Conservation (phyloP, 92 coral and sea anemone genomes). For the Siderastrea siderea region DNA sequence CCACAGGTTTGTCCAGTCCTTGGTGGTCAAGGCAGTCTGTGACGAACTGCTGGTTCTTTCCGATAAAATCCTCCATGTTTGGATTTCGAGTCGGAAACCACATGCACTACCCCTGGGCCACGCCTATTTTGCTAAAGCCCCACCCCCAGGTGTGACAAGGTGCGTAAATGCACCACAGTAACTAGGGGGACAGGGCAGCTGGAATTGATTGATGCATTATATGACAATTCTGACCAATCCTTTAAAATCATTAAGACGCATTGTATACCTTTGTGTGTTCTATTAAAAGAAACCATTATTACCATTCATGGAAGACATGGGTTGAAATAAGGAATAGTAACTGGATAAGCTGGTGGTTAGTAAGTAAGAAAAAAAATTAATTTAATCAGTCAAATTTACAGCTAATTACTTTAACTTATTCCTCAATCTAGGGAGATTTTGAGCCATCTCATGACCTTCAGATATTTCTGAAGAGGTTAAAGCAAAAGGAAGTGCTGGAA, state of each 20-base stretch:
- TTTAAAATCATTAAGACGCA: no score
- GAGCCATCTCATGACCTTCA: slow-evolving; percentile 2
- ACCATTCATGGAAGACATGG: no score
- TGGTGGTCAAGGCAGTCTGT: background rate
- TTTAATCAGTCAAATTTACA: background rate
- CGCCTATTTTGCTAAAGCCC: background rate
- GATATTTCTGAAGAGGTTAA: slow-evolving; percentile 4
- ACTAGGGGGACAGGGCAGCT: background rate
- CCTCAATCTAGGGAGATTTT: slow-evolving; percentile 16
- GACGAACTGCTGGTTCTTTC: background rate
- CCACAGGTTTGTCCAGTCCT: background rate
- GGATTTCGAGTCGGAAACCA: background rate
- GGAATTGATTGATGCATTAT: slow-evolving; percentile 12
- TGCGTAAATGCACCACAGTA: background rate
- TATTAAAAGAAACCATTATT: no score
- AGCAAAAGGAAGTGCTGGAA: background rate
- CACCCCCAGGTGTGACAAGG: background rate
- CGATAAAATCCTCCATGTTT: background rate
- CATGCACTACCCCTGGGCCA: background rate
- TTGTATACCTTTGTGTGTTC: no score
- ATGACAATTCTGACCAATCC: no score
- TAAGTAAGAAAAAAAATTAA: no score
- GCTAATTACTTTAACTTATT: background rate
- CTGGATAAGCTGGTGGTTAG: no score
- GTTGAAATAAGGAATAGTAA: no score